Conservation (phyloP, 2,113 vertebrate genomes). For the Hemicordylus capensis region DNA sequence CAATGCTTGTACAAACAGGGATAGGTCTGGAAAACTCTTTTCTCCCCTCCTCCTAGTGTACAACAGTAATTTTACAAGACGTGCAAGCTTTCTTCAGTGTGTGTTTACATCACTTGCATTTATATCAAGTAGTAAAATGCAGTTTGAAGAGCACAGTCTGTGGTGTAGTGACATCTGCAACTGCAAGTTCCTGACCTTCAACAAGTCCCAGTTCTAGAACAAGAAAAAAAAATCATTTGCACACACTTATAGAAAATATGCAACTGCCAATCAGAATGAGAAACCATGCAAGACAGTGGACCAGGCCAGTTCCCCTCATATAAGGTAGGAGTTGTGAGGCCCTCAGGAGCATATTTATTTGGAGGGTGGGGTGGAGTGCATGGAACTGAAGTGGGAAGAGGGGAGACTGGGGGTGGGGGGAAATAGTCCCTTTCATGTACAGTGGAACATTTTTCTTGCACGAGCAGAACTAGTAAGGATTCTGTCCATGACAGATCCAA, state of each 20-base stretch:
- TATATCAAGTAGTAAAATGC: conserved; percentile 85
- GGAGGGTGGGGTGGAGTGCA: too few species aligned
- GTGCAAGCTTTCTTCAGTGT: conserved; percentile 39
- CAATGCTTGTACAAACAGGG: conserved; percentile 66
- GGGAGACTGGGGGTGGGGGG: too few species aligned
- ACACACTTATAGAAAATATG: background rate
- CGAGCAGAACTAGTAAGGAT: too few species aligned
- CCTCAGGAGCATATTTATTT: too few species aligned
- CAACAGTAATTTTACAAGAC: conserved; percentile 43
- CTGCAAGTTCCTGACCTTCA: conserved; percentile 92
- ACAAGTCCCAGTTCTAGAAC: conserved; percentile 87
- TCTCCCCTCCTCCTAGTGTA: conserved; percentile 35
- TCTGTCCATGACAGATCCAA: too few species aligned
- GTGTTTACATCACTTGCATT: conserved; percentile 46
- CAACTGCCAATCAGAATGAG: background rate
- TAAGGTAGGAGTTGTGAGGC: too few species aligned
- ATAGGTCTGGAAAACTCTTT: conserved; percentile 54
- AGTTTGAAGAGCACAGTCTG: conserved; percentile 95
- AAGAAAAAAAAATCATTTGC: conserved; percentile 40
- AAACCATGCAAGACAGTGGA: too few species aligned
- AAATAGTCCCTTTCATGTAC: too few species aligned
- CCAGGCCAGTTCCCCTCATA: too few species aligned
- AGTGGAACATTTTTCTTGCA: too few species aligned
- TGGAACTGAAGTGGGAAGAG: too few species aligned
- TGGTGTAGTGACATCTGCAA: conserved; percentile 93